Base-by-base conservation (phyloP, 2,888 invertebrate genomes). In the Acrocera orbiculus region DNA sequence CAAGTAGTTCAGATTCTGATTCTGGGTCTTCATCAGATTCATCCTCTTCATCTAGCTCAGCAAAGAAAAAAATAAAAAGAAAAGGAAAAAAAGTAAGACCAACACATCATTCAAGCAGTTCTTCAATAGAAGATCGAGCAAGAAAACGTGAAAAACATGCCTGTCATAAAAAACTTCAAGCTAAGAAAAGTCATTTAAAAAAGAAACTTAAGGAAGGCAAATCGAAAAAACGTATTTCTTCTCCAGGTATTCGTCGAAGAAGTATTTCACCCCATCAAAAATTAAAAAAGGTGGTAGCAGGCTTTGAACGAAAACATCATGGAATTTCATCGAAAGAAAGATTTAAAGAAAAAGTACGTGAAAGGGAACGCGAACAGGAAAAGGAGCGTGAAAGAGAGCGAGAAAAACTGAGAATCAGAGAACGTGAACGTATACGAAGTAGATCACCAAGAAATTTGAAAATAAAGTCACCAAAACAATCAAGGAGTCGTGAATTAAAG, bases 111-210 rank as follows among this genome's bases (percentile, higher is more conserved):
- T 70, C 70, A 2, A 70, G 69, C 47, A 68, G 67, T 11, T 73
- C 76, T 8, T 76, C 79, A 4, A 77, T 76, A 41, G 67, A 55
- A 15, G 54, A 58, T 35, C 50, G 58, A 31, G 47, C 52, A 2
- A 50, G 54, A 1, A 58, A 59, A 37, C 49, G 58, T 1, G 54
- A 56, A 9, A 58, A 58, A 30, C 55, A 58, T 34, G 55, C 57
- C 23, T 59, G 54, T 16, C 46, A 45, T 25, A 58, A 58, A 17
- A 58, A 58, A 29, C 36, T 58, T 20, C 58, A 58, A 32, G 59
- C 57, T 3, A 58, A 58, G 25, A 53, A 58, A 4, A 53, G 51
- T 39, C 59, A 58, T 30, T 42, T 58, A 10, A 58, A 58, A 28
- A 49, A 52, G 1, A 58, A 58, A 36, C 35, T 58, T 0, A 58